phyloP scores from a whole-genome alignment of 2,888 invertebrate genomes.

The Lysandra bellargus region DNA sequence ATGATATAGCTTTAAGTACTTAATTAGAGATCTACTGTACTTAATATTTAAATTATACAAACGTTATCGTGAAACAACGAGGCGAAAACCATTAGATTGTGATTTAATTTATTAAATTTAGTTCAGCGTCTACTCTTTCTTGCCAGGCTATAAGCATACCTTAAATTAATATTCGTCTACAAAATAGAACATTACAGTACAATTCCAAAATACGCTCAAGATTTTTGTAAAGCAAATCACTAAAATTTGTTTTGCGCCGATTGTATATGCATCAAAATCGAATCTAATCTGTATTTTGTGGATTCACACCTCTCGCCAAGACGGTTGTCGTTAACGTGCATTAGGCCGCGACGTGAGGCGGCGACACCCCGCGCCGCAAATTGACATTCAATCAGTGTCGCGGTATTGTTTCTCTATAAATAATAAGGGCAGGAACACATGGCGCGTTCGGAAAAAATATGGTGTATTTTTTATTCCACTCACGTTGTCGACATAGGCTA shows the following conservation, averaged over 20 bases:
- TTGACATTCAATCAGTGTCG: slow-evolving; percentile 77
- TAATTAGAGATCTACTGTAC: too few relatives aligned
- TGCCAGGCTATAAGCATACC: too few relatives aligned
- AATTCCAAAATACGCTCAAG: too few relatives aligned
- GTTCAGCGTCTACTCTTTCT: too few relatives aligned
- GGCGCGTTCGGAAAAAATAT: not conserved
- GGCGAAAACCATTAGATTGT: too few relatives aligned
- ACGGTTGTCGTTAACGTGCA: slow-evolving; percentile 35
- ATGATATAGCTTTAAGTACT: too few relatives aligned
- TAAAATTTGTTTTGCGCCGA: not conserved
- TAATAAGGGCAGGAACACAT: slow-evolving; percentile 38
- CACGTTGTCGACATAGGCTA: not conserved
- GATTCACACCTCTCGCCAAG: slow-evolving; percentile 5
- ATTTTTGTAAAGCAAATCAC: too few relatives aligned
- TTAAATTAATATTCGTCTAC: too few relatives aligned
- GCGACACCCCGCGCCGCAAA: slow-evolving; percentile 52
- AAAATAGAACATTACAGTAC: too few relatives aligned
- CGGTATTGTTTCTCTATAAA: slow-evolving; percentile 77
- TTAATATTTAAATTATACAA: too few relatives aligned
- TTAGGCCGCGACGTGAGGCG: slow-evolving; percentile 28
- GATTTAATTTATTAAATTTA: too few relatives aligned
- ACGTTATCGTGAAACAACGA: too few relatives aligned
- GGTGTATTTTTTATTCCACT: not conserved
- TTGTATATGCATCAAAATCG: not conserved
- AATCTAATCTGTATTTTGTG: not conserved